A percentile compares a stretch with the other conserved stretches of the same genome.
These are phyloP conservation scores for Aphrocallistes beatrix DNA, from an alignment of 37 sponge, comb jelly and placozoan species.

Conservation along the genomic window DNA sequence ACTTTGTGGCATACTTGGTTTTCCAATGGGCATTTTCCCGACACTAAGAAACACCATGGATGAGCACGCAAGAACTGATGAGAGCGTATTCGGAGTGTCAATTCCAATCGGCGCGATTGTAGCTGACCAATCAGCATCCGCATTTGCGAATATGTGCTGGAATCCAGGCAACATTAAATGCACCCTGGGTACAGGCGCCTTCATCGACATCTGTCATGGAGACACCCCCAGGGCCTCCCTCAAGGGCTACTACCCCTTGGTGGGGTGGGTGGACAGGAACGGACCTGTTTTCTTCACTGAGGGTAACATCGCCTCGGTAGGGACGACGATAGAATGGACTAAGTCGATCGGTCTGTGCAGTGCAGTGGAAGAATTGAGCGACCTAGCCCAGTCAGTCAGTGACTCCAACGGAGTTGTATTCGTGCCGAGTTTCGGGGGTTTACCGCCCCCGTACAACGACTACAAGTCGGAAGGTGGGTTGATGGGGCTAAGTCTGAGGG, in stretches of 20 bases:
- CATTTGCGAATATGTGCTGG: slow-evolving; percentile 87
- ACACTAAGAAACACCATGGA: slow-evolving; percentile 54
- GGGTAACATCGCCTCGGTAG: slow-evolving; percentile 63
- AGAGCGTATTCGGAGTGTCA: slow-evolving; percentile 43
- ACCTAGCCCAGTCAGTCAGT: slow-evolving; percentile 36
- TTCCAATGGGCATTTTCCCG: slow-evolving; percentile 63
- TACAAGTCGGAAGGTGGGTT: slow-evolving; percentile 42
- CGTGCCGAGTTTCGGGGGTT: slow-evolving; percentile 74
- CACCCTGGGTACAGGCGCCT: slow-evolving; percentile 81
- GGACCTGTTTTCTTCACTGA: slow-evolving; percentile 69
- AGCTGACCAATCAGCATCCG: slow-evolving; percentile 85
- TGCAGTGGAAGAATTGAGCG: slow-evolving; percentile 39
- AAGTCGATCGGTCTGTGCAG: slow-evolving; percentile 48
- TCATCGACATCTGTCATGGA: slow-evolving; percentile 65
- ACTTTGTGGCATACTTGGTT: slow-evolving; percentile 43
- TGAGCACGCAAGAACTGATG: slow-evolving; percentile 37
- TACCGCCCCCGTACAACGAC: slow-evolving; percentile 74
- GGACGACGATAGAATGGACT: slow-evolving; percentile 87
- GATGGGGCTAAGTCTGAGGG: slow-evolving; percentile 55
- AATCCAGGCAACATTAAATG: slow-evolving; percentile 65
- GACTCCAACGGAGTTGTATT: slow-evolving; percentile 57
- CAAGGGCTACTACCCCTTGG: slow-evolving; percentile 64
- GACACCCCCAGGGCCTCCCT: slow-evolving; percentile 60
- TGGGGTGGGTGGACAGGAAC: slow-evolving; percentile 80
- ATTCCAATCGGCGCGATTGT: slow-evolving; percentile 57